Evolutionary conservation across 1,140 invertebrate genomes (phyloP), one percentile per base, ranked within the genome.

Genomic region (Cyclina sinensis): DNA sequence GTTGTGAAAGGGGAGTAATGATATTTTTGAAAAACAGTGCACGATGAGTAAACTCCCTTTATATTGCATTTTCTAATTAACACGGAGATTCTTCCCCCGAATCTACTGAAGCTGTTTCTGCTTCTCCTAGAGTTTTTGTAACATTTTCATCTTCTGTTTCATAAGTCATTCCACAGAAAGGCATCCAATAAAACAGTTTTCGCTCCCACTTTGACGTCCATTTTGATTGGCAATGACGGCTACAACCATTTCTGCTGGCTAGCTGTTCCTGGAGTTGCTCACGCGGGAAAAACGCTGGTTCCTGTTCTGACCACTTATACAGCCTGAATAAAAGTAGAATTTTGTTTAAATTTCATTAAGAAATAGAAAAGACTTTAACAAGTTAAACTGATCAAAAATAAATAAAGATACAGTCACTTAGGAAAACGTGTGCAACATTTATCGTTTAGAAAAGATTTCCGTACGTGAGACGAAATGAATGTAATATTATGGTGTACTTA

Each of bases 101-200:
- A 62, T 62, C 57, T 62, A 70, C 32, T 11, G 65, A 70, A 2
- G 65, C 65, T 0, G 30, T 70, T 0, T 78, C 74, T 11, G n/a
- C 46, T 51, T 78, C 74, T 30, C 0, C 27, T 51, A 35, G 0
- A 4, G 48, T 18, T 78, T 78, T 32, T 30, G 18, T n/a, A 21
- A 18, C 11, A 11, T 32, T 24, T 30, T 11, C 21, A 1, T 30
- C 54, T 43, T 65, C 79, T 11, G 12, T 74, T 86, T 86, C 83
- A 51, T 74, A 46, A 12, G 65, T 76, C 14, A 76, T 5, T 21
- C 68, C 48, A 76, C 62, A 86, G 16, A 51, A 24, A 2, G 83
- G 83, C 83, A 86, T 80, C 88, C 88, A 91, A 54, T 88, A 91
- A 37, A 91, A 89, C n/a, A 87, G 46, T 57, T 89, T 89, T 30